These are phyloP conservation scores for Criorhina ranunculi DNA, from an alignment of 2,888 invertebrate genomes.

Conservation along the genomic window DNA sequence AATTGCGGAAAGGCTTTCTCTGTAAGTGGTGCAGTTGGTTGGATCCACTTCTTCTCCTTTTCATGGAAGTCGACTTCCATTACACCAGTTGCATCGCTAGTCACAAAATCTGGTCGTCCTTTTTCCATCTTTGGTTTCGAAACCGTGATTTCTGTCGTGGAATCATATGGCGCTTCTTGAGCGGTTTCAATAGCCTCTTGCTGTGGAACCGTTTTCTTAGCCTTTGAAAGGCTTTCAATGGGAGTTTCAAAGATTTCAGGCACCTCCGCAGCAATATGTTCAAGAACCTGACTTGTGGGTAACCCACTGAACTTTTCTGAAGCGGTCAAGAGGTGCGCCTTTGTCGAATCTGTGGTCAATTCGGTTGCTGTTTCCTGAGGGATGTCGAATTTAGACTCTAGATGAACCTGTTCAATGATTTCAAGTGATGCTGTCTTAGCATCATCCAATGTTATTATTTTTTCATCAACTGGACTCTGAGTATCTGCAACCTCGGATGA, in stretches of 20 bases:
- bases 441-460: slow-evolving; percentile 85
- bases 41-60: slow-evolving; percentile 85
- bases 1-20: slow-evolving; percentile 77
- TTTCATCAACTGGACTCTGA: slow-evolving; percentile 88
- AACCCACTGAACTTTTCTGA: slow-evolving; percentile 84
- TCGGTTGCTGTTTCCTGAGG: slow-evolving; percentile 50
- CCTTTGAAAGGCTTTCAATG: slow-evolving; percentile 85
- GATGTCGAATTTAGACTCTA: slow-evolving; percentile 81
- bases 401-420: slow-evolving; percentile 87
- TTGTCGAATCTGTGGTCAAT: slow-evolving; percentile 21
- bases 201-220: slow-evolving; percentile 87
- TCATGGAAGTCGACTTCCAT: slow-evolving; percentile 88
- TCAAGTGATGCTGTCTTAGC: slow-evolving; percentile 87
- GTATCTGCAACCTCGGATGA: slow-evolving; percentile 87
- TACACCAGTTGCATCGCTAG: slow-evolving; percentile 87
- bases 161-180: slow-evolving; percentile 87
- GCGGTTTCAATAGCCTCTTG: slow-evolving; percentile 87
- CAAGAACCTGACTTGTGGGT: slow-evolving; percentile 79
- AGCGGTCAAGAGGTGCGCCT: slow-evolving; percentile 79
- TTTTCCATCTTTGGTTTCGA: slow-evolving; percentile 81
- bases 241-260: slow-evolving; percentile 86
- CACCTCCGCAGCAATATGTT: slow-evolving; percentile 87
- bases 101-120: slow-evolving; percentile 86
- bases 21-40: slow-evolving; percentile 51
- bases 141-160: slow-evolving; percentile 80